Base-by-base conservation (phyloP, 2,797 vertebrate genomes). In the Florisuga fusca region DNA sequence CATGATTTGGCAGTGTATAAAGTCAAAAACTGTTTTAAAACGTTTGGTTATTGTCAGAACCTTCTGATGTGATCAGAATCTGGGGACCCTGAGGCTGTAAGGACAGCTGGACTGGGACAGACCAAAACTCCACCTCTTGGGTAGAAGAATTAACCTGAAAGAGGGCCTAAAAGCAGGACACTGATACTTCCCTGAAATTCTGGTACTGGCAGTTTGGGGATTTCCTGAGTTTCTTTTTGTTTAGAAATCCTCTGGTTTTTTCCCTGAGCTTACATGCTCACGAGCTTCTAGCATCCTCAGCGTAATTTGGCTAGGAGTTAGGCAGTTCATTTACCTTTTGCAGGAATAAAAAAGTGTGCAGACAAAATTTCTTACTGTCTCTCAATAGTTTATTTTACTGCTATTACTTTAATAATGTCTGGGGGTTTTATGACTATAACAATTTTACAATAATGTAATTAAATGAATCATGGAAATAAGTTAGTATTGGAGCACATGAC, bases 11-110 rank as follows among this genome's bases (percentile, higher is more conserved):
- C 15, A 36, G 59, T 55, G 23, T 0, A 22, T 17, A 38, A 54
- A 91, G 48, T 48, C n/a, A 43, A 19, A 68, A 41, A 53, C 48
- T 58, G 11, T 75, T 93, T 59, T 58, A 73, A 78, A 86, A 69
- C 25, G 29, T 84, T 55, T 86, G 80, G 48, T 63, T 81, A 6
- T 84, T 94, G 83, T 90, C 88, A 89, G 92, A 69, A 69, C 69
- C 34, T 64, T 57, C 76, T 46, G 31, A 64, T 1, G 4, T 27
- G 84, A 64, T 57, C 31, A 64, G 75, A 87, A 77, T 54, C 66
- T 58, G 61, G n/a, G 79, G 72, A 87, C 63, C 41, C 84, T 55
- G 14, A 51, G 55, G 51, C 55, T 0, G 0, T n/a, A 3, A 9
- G 19, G 61, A 34, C 41, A 29, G 46, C 46, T 2, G 0, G 31